Evolutionary conservation across 2,888 invertebrate species (phyloP).

Genomic region (Therioaphis trifolii): DNA sequence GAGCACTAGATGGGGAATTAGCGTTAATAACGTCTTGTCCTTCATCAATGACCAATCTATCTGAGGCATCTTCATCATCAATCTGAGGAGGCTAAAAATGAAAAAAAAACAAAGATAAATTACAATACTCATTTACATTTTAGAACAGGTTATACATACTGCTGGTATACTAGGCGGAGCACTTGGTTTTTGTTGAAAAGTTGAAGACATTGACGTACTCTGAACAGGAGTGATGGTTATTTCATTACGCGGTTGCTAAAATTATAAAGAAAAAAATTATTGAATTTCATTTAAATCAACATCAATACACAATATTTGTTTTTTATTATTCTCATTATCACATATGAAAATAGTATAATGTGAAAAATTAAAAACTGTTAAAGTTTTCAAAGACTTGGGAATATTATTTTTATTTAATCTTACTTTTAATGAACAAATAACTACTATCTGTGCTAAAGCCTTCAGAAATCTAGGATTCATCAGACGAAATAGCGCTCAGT

Average conservation of each 20-base stretch:
- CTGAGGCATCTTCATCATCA: conserved; percentile 71
- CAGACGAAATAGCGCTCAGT: too few relatives aligned
- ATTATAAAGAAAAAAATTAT: conserved; percentile 64
- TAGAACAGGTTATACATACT: not conserved
- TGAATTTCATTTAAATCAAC: conserved; percentile 3
- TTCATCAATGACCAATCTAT: conserved; percentile 70
- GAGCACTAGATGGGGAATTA: conserved; percentile 71
- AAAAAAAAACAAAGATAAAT: conserved; percentile 18
- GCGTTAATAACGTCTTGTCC: conserved; percentile 68
- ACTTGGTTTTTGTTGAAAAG: conserved; percentile 47
- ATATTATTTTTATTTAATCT: too few relatives aligned
- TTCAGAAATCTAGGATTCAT: not conserved
- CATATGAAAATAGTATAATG: too few relatives aligned
- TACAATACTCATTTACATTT: not conserved
- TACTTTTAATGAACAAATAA: not conserved
- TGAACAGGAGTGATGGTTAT: conserved; percentile 74
- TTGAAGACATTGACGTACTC: conserved; percentile 49
- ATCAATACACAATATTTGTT: too few relatives aligned
- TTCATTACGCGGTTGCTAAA: conserved; percentile 73
- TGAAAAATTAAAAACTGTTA: not conserved
- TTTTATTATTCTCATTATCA: too few relatives aligned
- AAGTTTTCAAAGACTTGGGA: not conserved
- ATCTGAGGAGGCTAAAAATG: conserved; percentile 68
- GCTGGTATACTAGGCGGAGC: conserved; percentile 40
- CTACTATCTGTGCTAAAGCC: not conserved